Evolutionary conservation across 1,140 invertebrate genomes (phyloP), one percentile per base, ranked within the genome.

Genomic region (Mamestra configurata): DNA sequence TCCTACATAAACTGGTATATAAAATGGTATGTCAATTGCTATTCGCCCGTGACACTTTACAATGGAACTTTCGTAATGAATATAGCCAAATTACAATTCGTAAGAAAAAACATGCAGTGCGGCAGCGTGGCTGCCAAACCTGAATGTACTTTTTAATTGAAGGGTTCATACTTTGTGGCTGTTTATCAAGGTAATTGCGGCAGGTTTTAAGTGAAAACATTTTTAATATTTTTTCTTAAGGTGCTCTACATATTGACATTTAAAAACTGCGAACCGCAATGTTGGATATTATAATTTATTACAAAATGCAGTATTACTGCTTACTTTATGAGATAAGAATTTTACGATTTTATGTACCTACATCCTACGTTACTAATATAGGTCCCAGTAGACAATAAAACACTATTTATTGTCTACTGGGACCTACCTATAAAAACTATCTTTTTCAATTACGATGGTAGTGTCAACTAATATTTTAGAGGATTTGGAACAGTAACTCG

Each of bases 231-330:
- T 89, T 93, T 91, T 87, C 88, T 92, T 90, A 86, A 84, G 82
- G 77, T 89, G 92, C 87, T 93, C 90, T 86, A 89, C 85, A 88
- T 93, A 92, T 88, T 90, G 90, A 91, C 88, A 89, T 91, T 91
- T 90, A 64, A 61, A 31, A 13, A 43, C 31, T 73, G 31, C 11
- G 31, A 37, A 57, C 53, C 18, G 53, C 18, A 53, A 57, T 57
- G 49, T 73, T 57, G 35, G 15, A 73, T n/a, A n/a, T n/a, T n/a
- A n/a, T 73, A 73, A 73, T 57, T 71, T 71, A 71, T 71, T 71
- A 71, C 51, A 73, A 57, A 73, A 73, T 70, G 20, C 20, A n/a
- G 66, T 46, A 46, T 46, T 68, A 68, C 40, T 46, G 40, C 11
- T 68, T 46, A 15, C 37, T 49, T 70, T 49, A 66, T 43, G 35